Percentiles rank a stretch among this genome's conserved stretches.
Conservation (phyloP, 2,113 vertebrate genomes). For the Misgurnus anguillicaudatus region DNA sequence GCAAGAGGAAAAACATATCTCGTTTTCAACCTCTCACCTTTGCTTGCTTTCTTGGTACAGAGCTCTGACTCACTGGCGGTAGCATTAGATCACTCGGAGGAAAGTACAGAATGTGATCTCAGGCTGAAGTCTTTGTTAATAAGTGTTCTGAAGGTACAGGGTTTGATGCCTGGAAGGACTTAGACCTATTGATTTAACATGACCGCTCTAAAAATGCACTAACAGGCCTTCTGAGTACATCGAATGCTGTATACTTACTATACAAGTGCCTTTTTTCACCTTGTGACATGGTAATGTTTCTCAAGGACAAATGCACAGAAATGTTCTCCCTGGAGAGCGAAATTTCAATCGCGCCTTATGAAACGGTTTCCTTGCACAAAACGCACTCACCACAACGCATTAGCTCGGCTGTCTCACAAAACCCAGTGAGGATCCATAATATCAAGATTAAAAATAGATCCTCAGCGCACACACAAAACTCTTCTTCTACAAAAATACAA, state of each 20-base stretch:
- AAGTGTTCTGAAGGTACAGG: constrained; percentile 11
- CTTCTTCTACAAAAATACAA: background rate
- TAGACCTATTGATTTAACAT: constrained; percentile 37
- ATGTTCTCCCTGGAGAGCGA: constrained; percentile 1
- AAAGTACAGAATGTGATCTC: constrained; percentile 39
- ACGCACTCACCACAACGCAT: constrained; percentile 14
- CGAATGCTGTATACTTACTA: background rate
- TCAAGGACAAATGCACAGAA: constrained; percentile 9
- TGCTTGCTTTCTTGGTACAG: constrained; percentile 29
- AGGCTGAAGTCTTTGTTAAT: constrained; percentile 26
- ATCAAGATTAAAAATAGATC: constrained; percentile 3
- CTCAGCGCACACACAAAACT: background rate
- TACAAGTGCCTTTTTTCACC: background rate
- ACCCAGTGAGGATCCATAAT: background rate
- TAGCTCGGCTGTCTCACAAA: background rate
- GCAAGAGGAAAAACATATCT: constrained; percentile 19
- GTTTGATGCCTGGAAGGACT: constrained; percentile 27
- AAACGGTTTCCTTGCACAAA: constrained; percentile 1
- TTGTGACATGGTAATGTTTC: background rate
- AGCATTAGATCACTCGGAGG: constrained; percentile 28
- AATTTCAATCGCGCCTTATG: constrained; percentile 5
- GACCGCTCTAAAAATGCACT: background rate
- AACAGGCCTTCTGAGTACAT: background rate
- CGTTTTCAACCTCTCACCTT: constrained; percentile 29
- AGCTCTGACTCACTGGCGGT: constrained; percentile 12